Conservation (phyloP, 2,113 vertebrate genomes). For the Galbula dea region DNA sequence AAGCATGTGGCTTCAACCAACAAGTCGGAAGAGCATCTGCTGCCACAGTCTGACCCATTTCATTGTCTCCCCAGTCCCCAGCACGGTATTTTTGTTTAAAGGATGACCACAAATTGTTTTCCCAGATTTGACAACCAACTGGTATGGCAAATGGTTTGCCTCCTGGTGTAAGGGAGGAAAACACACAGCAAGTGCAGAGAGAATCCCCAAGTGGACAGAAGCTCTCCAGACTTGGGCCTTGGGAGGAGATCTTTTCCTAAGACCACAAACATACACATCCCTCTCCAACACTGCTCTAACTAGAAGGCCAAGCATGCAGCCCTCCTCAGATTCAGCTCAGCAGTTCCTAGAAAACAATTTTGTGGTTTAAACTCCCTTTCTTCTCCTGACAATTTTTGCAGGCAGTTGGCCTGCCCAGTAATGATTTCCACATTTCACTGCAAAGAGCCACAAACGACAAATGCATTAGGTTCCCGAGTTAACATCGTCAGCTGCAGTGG, state of each 20-base stretch:
- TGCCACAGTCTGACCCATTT: not conserved
- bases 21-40: not conserved
- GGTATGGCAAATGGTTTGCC: not conserved
- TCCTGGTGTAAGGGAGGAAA: not conserved
- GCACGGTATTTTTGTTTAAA: not conserved
- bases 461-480: not conserved
- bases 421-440: not conserved
- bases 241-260: not conserved
- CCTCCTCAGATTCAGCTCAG: not conserved
- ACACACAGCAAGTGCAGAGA: rapidly evolving
- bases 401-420: not conserved
- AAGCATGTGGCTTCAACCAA: not conserved
- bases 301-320: not conserved
- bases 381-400: not conserved
- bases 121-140: not conserved
- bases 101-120: not conserved
- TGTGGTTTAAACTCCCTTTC: not conserved
- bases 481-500: rapidly evolving
- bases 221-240: not conserved
- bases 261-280: not conserved
- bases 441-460: not conserved
- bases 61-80: not conserved
- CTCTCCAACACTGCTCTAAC: not conserved
- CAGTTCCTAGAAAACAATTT: conserved; percentile 28
- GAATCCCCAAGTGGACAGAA: not conserved